Evolutionary conservation across 2,113 vertebrate genomes (phyloP).

Genomic region (rat (Rattus norvegicus)): DNA sequence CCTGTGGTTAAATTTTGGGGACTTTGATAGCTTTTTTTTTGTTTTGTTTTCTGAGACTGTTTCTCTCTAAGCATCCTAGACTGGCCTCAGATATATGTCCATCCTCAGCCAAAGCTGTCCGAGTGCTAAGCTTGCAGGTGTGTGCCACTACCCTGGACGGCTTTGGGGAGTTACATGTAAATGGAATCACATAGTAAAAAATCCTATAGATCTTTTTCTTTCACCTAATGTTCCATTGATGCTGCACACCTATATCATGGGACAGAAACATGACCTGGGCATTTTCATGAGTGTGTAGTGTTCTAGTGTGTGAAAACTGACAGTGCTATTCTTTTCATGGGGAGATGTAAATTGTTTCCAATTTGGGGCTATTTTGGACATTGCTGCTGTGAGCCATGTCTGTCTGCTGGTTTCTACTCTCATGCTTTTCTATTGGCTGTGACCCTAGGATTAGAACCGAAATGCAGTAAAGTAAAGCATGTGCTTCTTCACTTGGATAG

Average conservation of each 20-base stretch:
- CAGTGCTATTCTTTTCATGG: neutral
- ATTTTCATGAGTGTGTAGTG: neutral
- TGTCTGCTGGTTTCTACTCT: neutral
- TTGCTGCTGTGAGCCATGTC: neutral
- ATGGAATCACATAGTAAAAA: neutral
- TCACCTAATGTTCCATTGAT: neutral
- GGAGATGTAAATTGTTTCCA: constrained; percentile 32
- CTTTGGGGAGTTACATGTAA: neutral
- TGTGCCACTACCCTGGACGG: neutral
- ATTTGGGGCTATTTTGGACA: constrained; percentile 13
- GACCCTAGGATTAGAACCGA: neutral
- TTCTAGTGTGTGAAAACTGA: neutral
- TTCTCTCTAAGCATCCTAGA: neutral
- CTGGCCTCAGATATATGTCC: neutral
- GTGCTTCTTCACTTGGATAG: neutral
- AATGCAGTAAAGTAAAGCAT: neutral
- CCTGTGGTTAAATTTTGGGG: neutral
- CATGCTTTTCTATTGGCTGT: neutral
- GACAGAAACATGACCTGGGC: neutral
- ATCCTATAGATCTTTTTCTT: neutral
- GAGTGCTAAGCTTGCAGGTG: neutral
- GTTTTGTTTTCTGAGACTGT: neutral
- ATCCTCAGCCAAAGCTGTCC: neutral
- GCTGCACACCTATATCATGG: neutral
- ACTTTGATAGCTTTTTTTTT: neutral